Percentiles rank a stretch among this genome's conserved stretches.
phyloP scores from a whole-genome alignment of 2,888 invertebrate species.

The Drosophila lacicola region DNA sequence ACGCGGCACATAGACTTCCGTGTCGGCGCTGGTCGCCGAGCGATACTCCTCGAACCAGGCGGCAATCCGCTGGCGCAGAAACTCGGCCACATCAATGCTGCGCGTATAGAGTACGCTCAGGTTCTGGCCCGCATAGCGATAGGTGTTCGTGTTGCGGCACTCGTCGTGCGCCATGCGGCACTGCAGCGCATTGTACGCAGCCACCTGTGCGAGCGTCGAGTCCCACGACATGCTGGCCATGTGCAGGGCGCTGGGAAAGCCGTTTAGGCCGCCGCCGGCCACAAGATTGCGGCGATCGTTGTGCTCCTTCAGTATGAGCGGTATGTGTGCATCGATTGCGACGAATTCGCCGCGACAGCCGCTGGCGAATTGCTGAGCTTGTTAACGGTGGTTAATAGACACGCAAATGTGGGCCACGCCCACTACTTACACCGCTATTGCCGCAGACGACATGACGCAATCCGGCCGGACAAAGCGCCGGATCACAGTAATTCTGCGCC shows the following conservation, averaged over 20 bases:
- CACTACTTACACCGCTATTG: constrained; percentile 61
- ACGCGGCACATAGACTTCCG: constrained; percentile 52
- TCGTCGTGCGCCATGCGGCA: constrained; percentile 71
- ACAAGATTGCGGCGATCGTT: constrained; percentile 68
- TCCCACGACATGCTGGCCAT: constrained; percentile 77
- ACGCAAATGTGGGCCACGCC: background rate
- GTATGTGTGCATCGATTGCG: constrained; percentile 37
- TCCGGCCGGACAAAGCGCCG: constrained; percentile 51
- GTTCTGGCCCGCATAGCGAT: constrained; percentile 69
- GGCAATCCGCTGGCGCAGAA: constrained; percentile 57
- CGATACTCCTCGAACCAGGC: constrained; percentile 64
- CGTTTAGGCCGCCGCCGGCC: constrained; percentile 63
- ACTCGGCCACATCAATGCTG: constrained; percentile 31
- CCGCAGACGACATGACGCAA: constrained; percentile 58
- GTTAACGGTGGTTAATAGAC: background rate
- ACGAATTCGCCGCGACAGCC: constrained; percentile 64
- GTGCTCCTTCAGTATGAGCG: constrained; percentile 61
- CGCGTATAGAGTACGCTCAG: constrained; percentile 59
- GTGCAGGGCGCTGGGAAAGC: constrained; percentile 62
- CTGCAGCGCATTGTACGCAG: constrained; percentile 66
- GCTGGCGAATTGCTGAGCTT: constrained; percentile 51
- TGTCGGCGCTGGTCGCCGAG: constrained; percentile 59
- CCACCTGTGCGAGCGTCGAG: constrained; percentile 56
- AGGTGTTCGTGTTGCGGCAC: constrained; percentile 69
- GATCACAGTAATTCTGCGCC: constrained; percentile 62